Evolutionary conservation across 2,113 vertebrate species (phyloP), one percentile per base, ranked within the genome.

Genomic region (Muntiacus muntjak): DNA sequence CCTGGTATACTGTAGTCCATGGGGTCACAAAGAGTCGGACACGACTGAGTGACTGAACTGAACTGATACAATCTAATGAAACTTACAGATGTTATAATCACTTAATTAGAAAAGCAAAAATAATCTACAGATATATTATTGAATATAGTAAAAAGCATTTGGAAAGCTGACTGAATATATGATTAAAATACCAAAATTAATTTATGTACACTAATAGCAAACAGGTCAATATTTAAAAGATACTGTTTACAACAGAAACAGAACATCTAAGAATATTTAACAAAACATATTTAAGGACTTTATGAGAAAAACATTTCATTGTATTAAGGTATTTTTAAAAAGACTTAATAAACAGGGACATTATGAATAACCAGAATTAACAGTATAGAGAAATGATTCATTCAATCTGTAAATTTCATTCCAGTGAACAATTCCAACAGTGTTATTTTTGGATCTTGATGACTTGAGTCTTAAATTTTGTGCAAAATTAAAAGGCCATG

Each of bases 321-420:
- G 23, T 74, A 33, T 82, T 91, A 50, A 88, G 14, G 0, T n/a
- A 60, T 74, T 94, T 78, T 54, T 54, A n/a, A 83, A 40, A 87
- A 40, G 2, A 62, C 8, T 78, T 81, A 85, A 58, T 55, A 89
- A 62, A 93, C 33, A 86, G 30, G 60, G 14, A 74, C 60, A 81
- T 47, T 25, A 82, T 47, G 8, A 7, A 50, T 89, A 82, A 93
- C 1, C 76, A 1, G 5, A 78, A 52, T 55, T 93, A 40, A 82
- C 45, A 86, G 89, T 93, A 28, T 58, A 74, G 16, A 58, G 13
- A 19, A 82, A 82, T 71, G 28, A 92, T 89, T 92, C 26, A 60
- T 54, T 33, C 2, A 58, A n/a, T 47, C 21, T 83, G 67, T 21
- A 89, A 71, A 57, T 86, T 95, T 47, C 89, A 95, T 97, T 97